phyloP scores from a whole-genome alignment of 1,140 invertebrate species.

The Tenebrio molitor region DNA sequence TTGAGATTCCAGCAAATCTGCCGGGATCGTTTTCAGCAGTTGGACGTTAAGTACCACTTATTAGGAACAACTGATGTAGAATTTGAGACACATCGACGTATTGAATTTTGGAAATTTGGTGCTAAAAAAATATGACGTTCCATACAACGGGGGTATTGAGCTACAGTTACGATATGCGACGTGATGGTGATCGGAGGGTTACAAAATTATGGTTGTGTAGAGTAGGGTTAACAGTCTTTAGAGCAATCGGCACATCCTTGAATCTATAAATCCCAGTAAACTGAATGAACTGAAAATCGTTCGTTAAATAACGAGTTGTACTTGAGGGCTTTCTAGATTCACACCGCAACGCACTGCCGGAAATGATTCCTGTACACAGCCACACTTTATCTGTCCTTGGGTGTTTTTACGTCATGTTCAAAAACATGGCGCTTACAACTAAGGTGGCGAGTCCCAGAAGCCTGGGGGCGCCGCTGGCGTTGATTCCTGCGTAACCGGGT shows the following conservation, averaged over 20 bases:
- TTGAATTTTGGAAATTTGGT: too few relatives aligned
- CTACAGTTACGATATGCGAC: conserved; percentile 43
- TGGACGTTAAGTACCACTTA: too few relatives aligned
- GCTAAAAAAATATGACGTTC: conserved; percentile 23
- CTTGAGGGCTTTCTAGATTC: neutral
- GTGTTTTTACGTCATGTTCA: conserved; percentile 11
- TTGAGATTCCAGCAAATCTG: too few relatives aligned
- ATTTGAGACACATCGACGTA: too few relatives aligned
- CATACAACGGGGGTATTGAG: conserved; percentile 17
- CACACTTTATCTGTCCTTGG: conserved; percentile 22
- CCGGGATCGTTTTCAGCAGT: too few relatives aligned
- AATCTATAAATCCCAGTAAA: too few relatives aligned
- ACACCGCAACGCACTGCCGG: conserved; percentile 21
- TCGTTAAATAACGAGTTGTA: neutral
- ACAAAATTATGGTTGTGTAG: conserved; percentile 31
- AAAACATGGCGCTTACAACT: neutral
- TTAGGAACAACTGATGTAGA: too few relatives aligned
- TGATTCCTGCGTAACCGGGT: conserved; percentile 49
- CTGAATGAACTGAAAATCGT: conserved; percentile 1
- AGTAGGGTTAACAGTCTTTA: conserved; percentile 27
- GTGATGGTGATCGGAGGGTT: conserved; percentile 31
- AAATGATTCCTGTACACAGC: conserved; percentile 40
- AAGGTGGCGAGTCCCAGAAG: neutral
- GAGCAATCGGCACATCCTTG: conserved; percentile 23
- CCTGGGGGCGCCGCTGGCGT: conserved; percentile 34